Evolutionary conservation across 1,140 invertebrate species (phyloP), one percentile per base, ranked within the genome.

Genomic region (Euwallacea similis): DNA sequence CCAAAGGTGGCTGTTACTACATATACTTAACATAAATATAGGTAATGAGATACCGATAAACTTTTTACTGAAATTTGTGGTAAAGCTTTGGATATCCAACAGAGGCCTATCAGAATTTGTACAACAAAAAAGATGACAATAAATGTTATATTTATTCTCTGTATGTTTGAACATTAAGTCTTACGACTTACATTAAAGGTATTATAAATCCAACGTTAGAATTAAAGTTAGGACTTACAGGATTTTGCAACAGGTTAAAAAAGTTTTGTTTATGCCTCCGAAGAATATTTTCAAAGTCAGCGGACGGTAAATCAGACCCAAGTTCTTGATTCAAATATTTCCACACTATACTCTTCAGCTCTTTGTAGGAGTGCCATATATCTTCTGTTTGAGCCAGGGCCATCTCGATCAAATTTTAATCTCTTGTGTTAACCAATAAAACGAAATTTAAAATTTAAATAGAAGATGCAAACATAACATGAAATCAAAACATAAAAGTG

Each of bases 321-420:
- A 87, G 84, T 71, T 87, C 87, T 47, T 87, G 85, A 42, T 85
- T 83, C n/a, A 96, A 83, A 72, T 91, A 89, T 46, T 86, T 83
- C 77, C 93, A 90, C 10, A 96, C 88, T 43, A 90, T 85, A 58
- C 83, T 86, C 69, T 91, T 88, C 10, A 97, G 80, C 75, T 94
- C 91, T 77, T 94, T 94, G 81, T 89, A 96, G 7, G 93, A 91
- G 71, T 91, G 91, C 94, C 94, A 97, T 82, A 95, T 85, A 81
- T 93, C 92, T 78, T 92, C 90, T 21, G 54, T 11, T 7, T 53
- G 41, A 47, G 13, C 41, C 0, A 50, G 7, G 33, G 69, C 53
- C 69, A 71, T 71, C 56, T 60, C 4, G 21, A 33, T 33, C 21
- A 33, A 33, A 33, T 33, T 33, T 33, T 33, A 33, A 33, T 33